Evolutionary conservation across 2,888 invertebrate species (phyloP).

Genomic region (Ophion obscuratus): DNA sequence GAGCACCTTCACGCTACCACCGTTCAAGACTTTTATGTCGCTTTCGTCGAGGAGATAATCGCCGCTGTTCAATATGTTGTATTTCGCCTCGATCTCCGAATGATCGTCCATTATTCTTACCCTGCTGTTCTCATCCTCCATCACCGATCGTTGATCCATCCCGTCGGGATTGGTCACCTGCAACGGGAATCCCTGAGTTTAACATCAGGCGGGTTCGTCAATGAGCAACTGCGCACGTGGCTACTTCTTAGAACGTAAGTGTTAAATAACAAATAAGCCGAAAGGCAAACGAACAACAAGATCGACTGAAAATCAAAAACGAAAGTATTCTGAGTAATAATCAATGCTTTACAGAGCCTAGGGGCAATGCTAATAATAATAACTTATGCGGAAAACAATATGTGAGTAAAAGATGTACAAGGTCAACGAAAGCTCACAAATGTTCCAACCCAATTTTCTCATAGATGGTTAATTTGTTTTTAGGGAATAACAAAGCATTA

Average conservation of each 20-base stretch:
- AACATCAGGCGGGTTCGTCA: background rate
- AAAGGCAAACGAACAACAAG: too few species aligned
- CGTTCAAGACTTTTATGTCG: conserved; percentile 76
- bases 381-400: too few species aligned
- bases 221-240: background rate
- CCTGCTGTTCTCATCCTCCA: conserved; percentile 50
- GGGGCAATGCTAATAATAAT: too few species aligned
- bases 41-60: conserved; percentile 77
- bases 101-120: conserved; percentile 78
- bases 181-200: background rate
- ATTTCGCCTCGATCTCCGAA: conserved; percentile 74
- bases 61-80: conserved; percentile 74
- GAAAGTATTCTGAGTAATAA: too few species aligned
- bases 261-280: too few species aligned
- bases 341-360: too few species aligned
- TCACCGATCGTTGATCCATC: conserved; percentile 70
- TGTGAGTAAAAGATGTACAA: too few species aligned
- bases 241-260: background rate
- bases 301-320: too few species aligned
- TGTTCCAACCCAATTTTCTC: too few species aligned
- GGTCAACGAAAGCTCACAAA: too few species aligned
- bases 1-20: conserved; percentile 76
- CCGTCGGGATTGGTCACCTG: conserved; percentile 80
- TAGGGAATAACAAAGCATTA: too few species aligned
- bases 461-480: too few species aligned